Percentiles rank a stretch among this genome's conserved stretches.
phyloP scores from a whole-genome alignment of 1,140 invertebrate species.

The Cryptotermes secundus region DNA sequence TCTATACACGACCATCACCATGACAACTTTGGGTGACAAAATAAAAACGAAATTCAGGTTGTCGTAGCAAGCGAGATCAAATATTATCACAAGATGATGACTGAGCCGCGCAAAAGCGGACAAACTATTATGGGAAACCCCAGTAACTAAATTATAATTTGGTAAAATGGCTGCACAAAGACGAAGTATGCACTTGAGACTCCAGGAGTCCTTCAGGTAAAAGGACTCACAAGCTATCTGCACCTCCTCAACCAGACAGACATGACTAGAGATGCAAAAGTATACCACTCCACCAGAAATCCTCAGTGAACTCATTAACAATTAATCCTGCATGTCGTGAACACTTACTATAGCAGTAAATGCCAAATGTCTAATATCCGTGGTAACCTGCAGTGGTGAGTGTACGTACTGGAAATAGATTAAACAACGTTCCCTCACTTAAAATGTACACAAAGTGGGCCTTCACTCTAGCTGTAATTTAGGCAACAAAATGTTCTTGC shows the following conservation, averaged over 20 bases:
- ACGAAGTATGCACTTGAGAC: neutral
- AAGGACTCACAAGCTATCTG: neutral
- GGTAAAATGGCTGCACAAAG: neutral
- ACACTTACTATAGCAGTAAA: too few species aligned
- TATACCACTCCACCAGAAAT: too few species aligned
- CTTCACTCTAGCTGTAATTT: neutral
- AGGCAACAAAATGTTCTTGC: neutral
- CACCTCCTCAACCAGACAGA: neutral
- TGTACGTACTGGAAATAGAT: too few species aligned
- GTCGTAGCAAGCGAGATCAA: neutral
- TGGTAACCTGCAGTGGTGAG: too few species aligned
- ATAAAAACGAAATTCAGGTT: neutral
- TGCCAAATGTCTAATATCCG: too few species aligned
- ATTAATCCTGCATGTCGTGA: too few species aligned
- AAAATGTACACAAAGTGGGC: neutral
- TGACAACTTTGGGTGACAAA: neutral
- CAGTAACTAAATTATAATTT: neutral
- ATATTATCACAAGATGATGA: neutral
- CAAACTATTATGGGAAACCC: neutral
- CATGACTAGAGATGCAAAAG: too few species aligned
- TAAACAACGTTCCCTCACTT: too few species aligned
- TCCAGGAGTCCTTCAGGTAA: neutral
- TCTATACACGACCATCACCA: conserved; percentile 2
- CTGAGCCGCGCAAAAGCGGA: neutral
- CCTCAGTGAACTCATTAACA: too few species aligned